Percentiles rank a stretch among this genome's conserved stretches.
Conservation (phyloP, 2,888 invertebrate species). For the Icerya purchasi region DNA sequence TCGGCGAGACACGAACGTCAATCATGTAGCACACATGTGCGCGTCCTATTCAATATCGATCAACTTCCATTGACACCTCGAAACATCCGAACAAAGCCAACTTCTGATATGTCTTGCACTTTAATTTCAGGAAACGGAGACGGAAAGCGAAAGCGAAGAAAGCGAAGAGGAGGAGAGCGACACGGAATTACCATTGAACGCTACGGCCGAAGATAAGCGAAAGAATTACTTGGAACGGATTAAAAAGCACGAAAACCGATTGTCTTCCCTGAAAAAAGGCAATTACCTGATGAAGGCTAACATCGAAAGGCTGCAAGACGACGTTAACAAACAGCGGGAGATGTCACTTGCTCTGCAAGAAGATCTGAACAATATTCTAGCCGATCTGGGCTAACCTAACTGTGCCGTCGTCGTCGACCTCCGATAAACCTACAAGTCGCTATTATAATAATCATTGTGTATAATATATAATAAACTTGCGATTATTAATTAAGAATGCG, state of each 20-base stretch:
- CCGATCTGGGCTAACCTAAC: slow-evolving; percentile 49
- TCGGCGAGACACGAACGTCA: too few relatives aligned
- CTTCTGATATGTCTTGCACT: too few relatives aligned
- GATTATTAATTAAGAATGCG: too few relatives aligned
- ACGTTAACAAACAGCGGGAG: slow-evolving; percentile 60
- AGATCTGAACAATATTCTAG: slow-evolving; percentile 65
- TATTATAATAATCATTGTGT: too few relatives aligned
- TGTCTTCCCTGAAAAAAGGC: slow-evolving; percentile 65
- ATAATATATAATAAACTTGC: too few relatives aligned
- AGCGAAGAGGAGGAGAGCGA: slow-evolving; percentile 38
- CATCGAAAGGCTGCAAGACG: slow-evolving; percentile 67
- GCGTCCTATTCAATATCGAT: too few relatives aligned
- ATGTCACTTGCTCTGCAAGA: slow-evolving; percentile 53
- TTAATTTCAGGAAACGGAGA: slow-evolving; percentile 31
- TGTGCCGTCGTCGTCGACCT: too few relatives aligned
- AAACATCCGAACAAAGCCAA: too few relatives aligned
- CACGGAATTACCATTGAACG: slow-evolving; percentile 41
- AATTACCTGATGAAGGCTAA: slow-evolving; percentile 71
- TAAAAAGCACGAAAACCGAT: slow-evolving; percentile 54
- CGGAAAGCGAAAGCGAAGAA: slow-evolving; percentile 42
- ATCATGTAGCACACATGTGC: too few relatives aligned
- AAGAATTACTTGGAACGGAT: slow-evolving; percentile 34
- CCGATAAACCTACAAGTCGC: too few relatives aligned
- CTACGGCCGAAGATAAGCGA: slow-evolving; percentile 42
- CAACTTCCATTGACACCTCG: too few relatives aligned